These are phyloP conservation scores for Temnothorax ravouxi DNA, from an alignment of 2,888 invertebrate genomes.

Conservation along the genomic window DNA sequence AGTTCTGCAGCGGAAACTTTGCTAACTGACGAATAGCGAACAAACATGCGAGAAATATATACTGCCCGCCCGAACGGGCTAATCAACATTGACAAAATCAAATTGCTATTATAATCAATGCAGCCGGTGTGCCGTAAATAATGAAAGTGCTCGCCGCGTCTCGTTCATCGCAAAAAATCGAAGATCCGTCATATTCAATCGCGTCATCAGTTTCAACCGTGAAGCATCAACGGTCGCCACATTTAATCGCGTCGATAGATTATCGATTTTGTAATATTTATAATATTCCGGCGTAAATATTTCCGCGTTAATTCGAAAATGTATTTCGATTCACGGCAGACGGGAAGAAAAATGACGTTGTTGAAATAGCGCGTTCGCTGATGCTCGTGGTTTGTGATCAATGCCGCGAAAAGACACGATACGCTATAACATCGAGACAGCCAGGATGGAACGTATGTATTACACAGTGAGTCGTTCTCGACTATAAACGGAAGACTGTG, in stretches of 20 bases:
- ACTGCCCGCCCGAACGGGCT: conserved; percentile 35
- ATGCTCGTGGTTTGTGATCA: conserved; percentile 24
- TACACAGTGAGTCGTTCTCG: conserved; percentile 26
- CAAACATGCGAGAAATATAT: background rate
- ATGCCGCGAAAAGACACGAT: conserved; percentile 49
- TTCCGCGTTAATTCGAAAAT: background rate
- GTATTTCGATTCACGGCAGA: background rate
- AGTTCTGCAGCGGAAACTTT: conserved; percentile 54
- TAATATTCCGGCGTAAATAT: background rate
- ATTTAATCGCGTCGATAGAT: conserved; percentile 14
- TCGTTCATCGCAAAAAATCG: conserved; percentile 37
- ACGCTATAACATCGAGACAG: conserved; percentile 19
- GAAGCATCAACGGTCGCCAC: background rate
- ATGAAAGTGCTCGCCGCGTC: conserved; percentile 21
- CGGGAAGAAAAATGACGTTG: background rate
- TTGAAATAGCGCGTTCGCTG: background rate
- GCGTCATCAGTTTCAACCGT: background rate
- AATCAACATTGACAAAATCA: conserved; percentile 65
- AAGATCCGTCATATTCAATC: conserved; percentile 40
- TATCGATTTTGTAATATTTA: background rate
- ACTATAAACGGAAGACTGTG: conserved; percentile 66
- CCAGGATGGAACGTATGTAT: conserved; percentile 49
- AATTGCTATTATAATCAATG: conserved; percentile 46
- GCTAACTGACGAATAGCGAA: conserved; percentile 50
- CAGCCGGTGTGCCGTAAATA: background rate